A percentile compares a stretch with the other conserved stretches of the same genome.
These are phyloP conservation scores for Daphoenositta chrysoptera DNA, from an alignment of 2,113 vertebrate species.

Conservation along the genomic window DNA sequence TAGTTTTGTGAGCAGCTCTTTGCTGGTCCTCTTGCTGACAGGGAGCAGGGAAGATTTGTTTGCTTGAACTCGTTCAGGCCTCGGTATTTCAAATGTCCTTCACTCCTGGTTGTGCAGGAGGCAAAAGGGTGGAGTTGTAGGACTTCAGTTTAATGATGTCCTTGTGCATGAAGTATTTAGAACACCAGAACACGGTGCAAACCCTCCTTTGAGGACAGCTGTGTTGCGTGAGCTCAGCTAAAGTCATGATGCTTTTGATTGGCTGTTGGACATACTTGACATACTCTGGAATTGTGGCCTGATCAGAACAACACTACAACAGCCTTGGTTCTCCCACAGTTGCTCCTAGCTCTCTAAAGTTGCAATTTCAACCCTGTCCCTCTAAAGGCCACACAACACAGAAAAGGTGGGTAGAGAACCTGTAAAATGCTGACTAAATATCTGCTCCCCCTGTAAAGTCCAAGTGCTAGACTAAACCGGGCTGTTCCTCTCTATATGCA, in stretches of 20 bases:
- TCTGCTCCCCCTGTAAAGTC: not conserved
- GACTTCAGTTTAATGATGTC: not conserved
- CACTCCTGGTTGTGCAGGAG: constrained; percentile 34
- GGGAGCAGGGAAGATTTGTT: not conserved
- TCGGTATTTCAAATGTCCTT: not conserved
- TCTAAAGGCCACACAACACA: not conserved
- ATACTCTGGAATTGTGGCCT: not conserved
- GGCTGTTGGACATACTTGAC: not conserved
- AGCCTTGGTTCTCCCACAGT: not conserved
- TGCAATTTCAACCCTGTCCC: not conserved
- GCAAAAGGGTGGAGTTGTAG: not conserved
- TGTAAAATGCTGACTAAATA: not conserved
- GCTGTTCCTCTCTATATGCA: not conserved
- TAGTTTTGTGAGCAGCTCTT: not conserved
- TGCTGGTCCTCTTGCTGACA: not conserved
- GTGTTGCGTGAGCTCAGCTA: not conserved
- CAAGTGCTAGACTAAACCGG: not conserved
- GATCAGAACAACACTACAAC: not conserved
- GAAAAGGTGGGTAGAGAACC: not conserved
- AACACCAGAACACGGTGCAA: not conserved
- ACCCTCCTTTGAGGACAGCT: not conserved
- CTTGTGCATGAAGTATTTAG: not conserved
- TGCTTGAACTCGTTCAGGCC: not conserved
- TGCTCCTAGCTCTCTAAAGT: not conserved
- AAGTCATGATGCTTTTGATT: not conserved